Conservation (phyloP, 2,113 vertebrate genomes). For the Ceyx melanurus region DNA sequence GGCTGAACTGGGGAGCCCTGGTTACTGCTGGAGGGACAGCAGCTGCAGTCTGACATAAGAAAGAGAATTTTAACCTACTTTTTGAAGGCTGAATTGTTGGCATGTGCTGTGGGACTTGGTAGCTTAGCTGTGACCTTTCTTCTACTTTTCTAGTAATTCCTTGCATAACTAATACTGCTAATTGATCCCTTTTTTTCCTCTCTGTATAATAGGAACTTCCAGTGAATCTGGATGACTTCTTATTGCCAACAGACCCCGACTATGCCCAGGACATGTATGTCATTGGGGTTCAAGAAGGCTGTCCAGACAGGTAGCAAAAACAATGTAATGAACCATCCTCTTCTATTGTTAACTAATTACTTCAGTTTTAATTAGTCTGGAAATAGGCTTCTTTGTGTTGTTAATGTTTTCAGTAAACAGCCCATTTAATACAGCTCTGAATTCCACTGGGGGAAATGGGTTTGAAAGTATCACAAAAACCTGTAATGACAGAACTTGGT, state of each 20-base stretch:
- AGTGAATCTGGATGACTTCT: constrained; percentile 87
- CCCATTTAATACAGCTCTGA: not conserved
- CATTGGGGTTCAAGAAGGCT: constrained; percentile 94
- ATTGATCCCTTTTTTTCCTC: not conserved
- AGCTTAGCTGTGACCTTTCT: not conserved
- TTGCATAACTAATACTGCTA: not conserved
- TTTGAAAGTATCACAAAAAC: not conserved
- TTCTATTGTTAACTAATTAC: not conserved
- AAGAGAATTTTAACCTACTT: not conserved
- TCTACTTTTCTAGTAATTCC: not conserved
- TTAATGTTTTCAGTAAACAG: not conserved
- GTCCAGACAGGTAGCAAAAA: constrained; percentile 87
- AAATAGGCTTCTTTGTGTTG: not conserved
- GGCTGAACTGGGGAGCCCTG: not conserved
- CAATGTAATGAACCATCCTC: constrained; percentile 46
- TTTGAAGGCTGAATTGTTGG: not conserved
- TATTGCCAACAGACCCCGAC: constrained; percentile 90
- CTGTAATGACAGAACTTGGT: not conserved
- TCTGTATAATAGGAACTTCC: constrained; percentile 81
- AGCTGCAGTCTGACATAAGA: not conserved
- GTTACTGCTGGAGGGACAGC: not conserved
- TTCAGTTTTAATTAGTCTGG: not conserved
- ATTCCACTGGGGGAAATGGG: not conserved
- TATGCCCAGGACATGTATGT: constrained; percentile 94
- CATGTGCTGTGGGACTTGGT: not conserved